phyloP scores from a whole-genome alignment of 2,888 invertebrate species.

The Dynastes maya region DNA sequence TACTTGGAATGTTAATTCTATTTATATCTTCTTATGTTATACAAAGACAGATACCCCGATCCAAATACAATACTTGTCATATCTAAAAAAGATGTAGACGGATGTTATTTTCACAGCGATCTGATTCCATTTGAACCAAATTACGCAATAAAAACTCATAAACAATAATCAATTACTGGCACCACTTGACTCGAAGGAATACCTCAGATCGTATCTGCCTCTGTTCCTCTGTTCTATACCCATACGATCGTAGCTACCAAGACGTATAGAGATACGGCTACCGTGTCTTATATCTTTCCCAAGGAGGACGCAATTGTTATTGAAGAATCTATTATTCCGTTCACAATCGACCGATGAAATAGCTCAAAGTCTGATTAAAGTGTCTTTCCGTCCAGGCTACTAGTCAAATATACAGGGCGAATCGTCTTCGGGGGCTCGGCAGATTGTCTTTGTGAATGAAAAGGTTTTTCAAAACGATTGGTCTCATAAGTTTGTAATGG shows the following conservation, averaged over 20 bases:
- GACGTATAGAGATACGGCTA: constrained; percentile 21
- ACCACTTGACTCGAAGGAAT: constrained; percentile 24
- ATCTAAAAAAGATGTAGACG: too few relatives aligned
- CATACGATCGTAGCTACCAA: background rate
- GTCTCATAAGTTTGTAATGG: too few relatives aligned
- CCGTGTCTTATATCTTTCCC: constrained; percentile 36
- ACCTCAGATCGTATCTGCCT: constrained; percentile 28
- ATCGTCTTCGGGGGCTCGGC: background rate
- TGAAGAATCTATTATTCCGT: constrained; percentile 47
- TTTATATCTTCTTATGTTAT: too few relatives aligned
- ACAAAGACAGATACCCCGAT: too few relatives aligned
- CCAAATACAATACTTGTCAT: too few relatives aligned
- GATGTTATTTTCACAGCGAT: too few relatives aligned
- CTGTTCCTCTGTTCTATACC: background rate
- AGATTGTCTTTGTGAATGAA: too few relatives aligned
- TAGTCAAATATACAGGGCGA: background rate
- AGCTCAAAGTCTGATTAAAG: constrained; percentile 48
- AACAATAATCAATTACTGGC: constrained; percentile 21
- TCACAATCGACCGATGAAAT: constrained; percentile 48
- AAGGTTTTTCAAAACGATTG: too few relatives aligned
- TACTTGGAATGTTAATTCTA: too few relatives aligned
- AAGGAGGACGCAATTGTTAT: constrained; percentile 25
- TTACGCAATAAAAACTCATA: constrained; percentile 7
- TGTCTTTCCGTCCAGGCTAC: constrained; percentile 31
- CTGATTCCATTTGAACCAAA: background rate